These are phyloP conservation scores for Norana najaformis DNA, from an alignment of 2,888 invertebrate species.

Conservation along the genomic window DNA sequence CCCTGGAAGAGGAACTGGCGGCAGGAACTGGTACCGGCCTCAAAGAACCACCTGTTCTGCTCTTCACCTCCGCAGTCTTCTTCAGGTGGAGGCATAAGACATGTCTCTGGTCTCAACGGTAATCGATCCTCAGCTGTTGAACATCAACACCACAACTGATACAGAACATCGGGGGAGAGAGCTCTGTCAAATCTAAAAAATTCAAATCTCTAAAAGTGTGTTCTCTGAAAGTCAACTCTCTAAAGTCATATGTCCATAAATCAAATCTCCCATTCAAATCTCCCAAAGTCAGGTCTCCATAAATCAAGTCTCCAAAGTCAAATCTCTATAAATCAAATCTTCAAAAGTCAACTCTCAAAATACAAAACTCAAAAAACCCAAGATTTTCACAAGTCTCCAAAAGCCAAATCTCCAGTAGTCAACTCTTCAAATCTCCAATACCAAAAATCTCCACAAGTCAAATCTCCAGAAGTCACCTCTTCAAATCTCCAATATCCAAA, in stretches of 20 bases:
- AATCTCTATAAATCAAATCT: no score
- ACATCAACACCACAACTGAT: neutral
- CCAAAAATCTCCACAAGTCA: no score
- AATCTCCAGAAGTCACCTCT: no score
- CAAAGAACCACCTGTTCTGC: slow-evolving; percentile 20
- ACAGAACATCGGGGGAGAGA: neutral
- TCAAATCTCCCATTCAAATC: no score
- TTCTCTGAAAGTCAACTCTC: no score
- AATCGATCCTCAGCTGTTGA: neutral
- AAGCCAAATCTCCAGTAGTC: neutral
- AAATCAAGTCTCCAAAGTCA: no score
- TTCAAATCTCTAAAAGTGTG: neutral
- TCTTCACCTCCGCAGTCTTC: neutral
- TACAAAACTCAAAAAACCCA: no score
- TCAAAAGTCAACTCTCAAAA: no score
- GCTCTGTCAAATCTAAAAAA: neutral
- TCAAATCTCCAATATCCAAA: neutral
- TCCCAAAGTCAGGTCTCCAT: no score
- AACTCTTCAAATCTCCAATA: neutral
- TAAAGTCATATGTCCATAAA: no score
- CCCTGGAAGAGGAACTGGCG: neutral
- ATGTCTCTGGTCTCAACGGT: neutral
- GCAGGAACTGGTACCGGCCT: neutral
- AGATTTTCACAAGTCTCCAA: neutral
- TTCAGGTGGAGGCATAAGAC: neutral